phyloP scores from a whole-genome alignment of 2,113 vertebrate species.

The Oreocharis arfaki region DNA sequence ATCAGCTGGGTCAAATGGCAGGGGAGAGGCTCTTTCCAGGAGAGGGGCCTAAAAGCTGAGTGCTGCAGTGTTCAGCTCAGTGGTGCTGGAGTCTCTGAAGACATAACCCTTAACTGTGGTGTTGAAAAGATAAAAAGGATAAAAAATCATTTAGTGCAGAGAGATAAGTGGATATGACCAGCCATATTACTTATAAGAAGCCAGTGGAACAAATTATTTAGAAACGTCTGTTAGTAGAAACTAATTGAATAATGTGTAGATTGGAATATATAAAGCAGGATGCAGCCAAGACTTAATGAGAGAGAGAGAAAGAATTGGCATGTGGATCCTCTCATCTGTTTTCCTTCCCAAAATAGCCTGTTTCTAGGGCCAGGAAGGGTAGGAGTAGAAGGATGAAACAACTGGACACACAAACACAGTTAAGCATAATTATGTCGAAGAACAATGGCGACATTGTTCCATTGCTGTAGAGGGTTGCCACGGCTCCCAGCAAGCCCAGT shows the following conservation, averaged over 20 bases:
- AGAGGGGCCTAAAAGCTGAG: background rate
- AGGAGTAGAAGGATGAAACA: background rate
- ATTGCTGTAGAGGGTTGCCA: background rate
- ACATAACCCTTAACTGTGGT: background rate
- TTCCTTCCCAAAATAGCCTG: slow-evolving; percentile 27
- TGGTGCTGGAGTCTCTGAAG: background rate
- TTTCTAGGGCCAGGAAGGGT: background rate
- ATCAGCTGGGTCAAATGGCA: background rate
- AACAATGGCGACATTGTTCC: background rate
- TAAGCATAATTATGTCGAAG: background rate
- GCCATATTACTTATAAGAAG: slow-evolving; percentile 8
- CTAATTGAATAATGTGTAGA: slow-evolving; percentile 49
- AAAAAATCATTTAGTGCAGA: background rate
- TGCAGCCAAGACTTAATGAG: slow-evolving; percentile 37
- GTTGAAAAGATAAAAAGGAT: background rate
- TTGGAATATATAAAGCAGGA: slow-evolving; percentile 18
- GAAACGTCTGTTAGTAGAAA: slow-evolving; percentile 50
- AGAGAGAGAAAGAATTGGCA: background rate
- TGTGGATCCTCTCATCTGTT: slow-evolving; percentile 14
- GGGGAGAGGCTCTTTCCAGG: background rate
- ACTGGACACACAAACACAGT: background rate
- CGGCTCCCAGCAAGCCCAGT: background rate
- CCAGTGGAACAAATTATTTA: slow-evolving; percentile 37
- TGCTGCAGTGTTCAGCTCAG: background rate
- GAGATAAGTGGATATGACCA: background rate